Percentiles rank a stretch among this genome's conserved stretches.
phyloP scores from a whole-genome alignment of 2,888 invertebrate genomes.

The Drosophila suboccidentalis region DNA sequence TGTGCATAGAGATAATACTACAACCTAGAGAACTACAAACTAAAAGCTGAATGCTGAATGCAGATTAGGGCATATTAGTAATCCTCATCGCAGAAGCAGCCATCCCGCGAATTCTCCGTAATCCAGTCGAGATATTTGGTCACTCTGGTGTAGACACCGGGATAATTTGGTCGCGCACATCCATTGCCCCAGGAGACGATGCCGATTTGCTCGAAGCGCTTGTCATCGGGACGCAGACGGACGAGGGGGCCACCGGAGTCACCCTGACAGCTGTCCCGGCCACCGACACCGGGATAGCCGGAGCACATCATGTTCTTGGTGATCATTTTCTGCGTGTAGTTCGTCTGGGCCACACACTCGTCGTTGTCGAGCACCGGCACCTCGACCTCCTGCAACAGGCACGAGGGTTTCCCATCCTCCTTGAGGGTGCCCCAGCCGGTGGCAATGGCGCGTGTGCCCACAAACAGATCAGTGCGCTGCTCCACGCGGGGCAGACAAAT shows the following conservation, averaged over 20 bases:
- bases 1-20: slow-evolving; percentile 54
- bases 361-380: slow-evolving; percentile 89
- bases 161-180: slow-evolving; percentile 93
- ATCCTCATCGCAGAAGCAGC: slow-evolving; percentile 91
- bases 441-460: slow-evolving; percentile 90
- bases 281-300: slow-evolving; percentile 83
- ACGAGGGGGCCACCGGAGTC: slow-evolving; percentile 90
- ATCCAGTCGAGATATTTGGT: slow-evolving; percentile 95
- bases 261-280: slow-evolving; percentile 84
- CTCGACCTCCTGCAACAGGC: slow-evolving; percentile 93
- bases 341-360: slow-evolving; percentile 90
- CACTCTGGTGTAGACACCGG: slow-evolving; percentile 94
- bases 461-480: slow-evolving; percentile 90
- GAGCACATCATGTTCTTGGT: slow-evolving; percentile 91
- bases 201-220: slow-evolving; percentile 93
- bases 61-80: slow-evolving; percentile 50
- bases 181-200: slow-evolving; percentile 96
- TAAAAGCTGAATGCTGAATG: slow-evolving; percentile 38
- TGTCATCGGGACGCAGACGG: slow-evolving; percentile 89
- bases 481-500: slow-evolving; percentile 91
- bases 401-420: slow-evolving; percentile 94
- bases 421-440: slow-evolving; percentile 95
- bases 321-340: slow-evolving; percentile 93
- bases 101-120: slow-evolving; percentile 91
- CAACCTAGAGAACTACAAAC: slow-evolving; percentile 43